A percentile compares a stretch with the other conserved stretches of the same genome.
Conservation (phyloP, 2,797 vertebrate genomes). For the Ctenosaura bakeri region DNA sequence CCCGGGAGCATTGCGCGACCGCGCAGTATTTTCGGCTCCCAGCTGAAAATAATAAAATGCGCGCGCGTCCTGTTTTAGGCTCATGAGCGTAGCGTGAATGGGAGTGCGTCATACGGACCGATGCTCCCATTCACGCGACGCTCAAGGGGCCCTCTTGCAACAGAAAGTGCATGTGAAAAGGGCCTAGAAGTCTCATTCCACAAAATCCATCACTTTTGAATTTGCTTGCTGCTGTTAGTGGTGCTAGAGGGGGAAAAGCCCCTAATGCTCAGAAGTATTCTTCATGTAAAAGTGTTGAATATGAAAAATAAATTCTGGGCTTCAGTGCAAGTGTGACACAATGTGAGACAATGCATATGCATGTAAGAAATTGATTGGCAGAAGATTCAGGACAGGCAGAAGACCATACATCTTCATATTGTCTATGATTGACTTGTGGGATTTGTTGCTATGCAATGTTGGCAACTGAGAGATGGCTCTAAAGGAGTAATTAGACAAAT, state of each 20-base stretch:
- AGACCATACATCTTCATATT: neutral
- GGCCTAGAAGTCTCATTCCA: neutral
- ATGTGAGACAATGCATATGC: neutral
- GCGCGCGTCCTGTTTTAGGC: no score
- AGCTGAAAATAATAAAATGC: no score
- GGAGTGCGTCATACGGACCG: no score
- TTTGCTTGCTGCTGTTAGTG: neutral
- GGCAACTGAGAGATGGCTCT: neutral
- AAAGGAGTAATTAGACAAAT: neutral
- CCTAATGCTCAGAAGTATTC: neutral
- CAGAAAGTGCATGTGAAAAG: no score
- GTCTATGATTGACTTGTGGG: neutral
- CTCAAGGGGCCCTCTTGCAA: no score
- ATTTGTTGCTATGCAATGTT: neutral
- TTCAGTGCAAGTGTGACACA: neutral
- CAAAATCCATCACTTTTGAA: neutral
- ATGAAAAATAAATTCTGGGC: neutral
- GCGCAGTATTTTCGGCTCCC: no score
- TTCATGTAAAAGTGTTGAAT: neutral
- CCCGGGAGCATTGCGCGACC: no score
- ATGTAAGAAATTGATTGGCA: neutral
- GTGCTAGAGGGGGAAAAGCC: no score
- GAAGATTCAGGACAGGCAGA: neutral
- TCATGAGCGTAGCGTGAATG: no score
- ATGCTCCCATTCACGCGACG: no score